Evolutionary conservation across 64 coral and sea anemone genomes (phyloP).

Genomic region (Actinia tenebrosa): DNA sequence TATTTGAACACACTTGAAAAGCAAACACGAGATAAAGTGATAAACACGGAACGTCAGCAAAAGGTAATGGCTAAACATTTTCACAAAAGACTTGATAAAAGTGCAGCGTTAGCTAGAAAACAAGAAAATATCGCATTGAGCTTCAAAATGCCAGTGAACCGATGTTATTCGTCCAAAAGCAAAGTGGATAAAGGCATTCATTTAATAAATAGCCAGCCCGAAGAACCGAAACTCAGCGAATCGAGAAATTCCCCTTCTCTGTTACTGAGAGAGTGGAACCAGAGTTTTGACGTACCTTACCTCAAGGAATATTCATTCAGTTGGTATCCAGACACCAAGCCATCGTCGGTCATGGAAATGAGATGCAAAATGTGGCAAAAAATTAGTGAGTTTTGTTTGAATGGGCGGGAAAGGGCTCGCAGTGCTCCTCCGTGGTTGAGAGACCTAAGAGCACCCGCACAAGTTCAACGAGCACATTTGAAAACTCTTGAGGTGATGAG

Average conservation of each 20-base stretch:
- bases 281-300: slow-evolving; percentile 70
- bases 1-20: slow-evolving; percentile 50
- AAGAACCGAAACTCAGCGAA: neutral
- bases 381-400: slow-evolving; percentile 41
- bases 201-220: neutral
- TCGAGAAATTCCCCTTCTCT: slow-evolving; percentile 27
- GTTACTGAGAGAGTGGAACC: slow-evolving; percentile 43
- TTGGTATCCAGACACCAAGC: slow-evolving; percentile 25
- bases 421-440: slow-evolving; percentile 63
- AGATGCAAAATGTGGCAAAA: slow-evolving; percentile 71
- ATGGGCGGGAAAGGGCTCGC: slow-evolving; percentile 40
- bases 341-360: slow-evolving; percentile 52
- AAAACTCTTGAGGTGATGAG: slow-evolving; percentile 53
- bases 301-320: slow-evolving; percentile 71
- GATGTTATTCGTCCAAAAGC: neutral
- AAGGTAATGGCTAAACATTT: slow-evolving; percentile 55
- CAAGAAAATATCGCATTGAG: slow-evolving; percentile 54
- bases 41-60: slow-evolving; percentile 46
- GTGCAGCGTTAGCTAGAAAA: slow-evolving; percentile 48
- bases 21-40: slow-evolving; percentile 42
- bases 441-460: slow-evolving; percentile 27
- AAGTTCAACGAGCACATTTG: slow-evolving; percentile 48
- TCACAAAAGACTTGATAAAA: slow-evolving; percentile 49
- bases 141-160: slow-evolving; percentile 45
- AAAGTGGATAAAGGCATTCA: neutral